phyloP scores from a whole-genome alignment of 1,140 invertebrate species.

The Neodiprion pinetum region DNA sequence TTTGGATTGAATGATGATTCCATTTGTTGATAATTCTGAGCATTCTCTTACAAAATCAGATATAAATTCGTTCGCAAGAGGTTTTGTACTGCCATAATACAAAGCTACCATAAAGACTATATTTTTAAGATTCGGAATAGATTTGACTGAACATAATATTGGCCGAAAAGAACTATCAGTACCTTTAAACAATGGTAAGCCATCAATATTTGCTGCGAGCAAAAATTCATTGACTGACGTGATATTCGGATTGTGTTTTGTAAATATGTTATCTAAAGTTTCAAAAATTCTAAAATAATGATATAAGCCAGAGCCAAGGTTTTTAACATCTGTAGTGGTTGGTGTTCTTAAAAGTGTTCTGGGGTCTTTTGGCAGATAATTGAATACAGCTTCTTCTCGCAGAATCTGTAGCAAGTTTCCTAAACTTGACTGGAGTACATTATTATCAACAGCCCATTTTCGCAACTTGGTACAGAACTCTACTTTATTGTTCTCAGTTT shows the following conservation, averaged over 20 bases:
- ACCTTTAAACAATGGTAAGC: slow-evolving; percentile 17
- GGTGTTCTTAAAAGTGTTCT: slow-evolving; percentile 24
- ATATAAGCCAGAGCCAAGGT: slow-evolving; percentile 10
- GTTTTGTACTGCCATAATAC: slow-evolving; percentile 27
- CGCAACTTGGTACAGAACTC: too few species aligned
- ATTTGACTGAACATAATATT: slow-evolving; percentile 22
- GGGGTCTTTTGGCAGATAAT: slow-evolving; percentile 12
- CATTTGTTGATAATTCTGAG: slow-evolving; percentile 17
- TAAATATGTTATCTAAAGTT: slow-evolving; percentile 11
- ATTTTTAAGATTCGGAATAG: not conserved
- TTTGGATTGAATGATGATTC: not conserved
- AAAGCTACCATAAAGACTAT: slow-evolving; percentile 21
- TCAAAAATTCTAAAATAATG: slow-evolving; percentile 14
- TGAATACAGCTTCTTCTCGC: not conserved
- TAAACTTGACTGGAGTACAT: too few species aligned
- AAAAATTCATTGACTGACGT: not conserved
- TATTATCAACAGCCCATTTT: too few species aligned
- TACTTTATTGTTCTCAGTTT: too few species aligned
- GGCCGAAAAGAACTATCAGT: slow-evolving; percentile 24
- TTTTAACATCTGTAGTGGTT: slow-evolving; percentile 13
- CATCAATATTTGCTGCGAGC: slow-evolving; percentile 17
- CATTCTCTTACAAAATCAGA: slow-evolving; percentile 21
- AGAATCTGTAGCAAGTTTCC: too few species aligned
- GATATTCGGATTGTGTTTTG: not conserved
- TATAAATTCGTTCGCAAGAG: slow-evolving; percentile 23